Base-by-base conservation (phyloP, 2,888 invertebrate species). In the Synergus itoensis region DNA sequence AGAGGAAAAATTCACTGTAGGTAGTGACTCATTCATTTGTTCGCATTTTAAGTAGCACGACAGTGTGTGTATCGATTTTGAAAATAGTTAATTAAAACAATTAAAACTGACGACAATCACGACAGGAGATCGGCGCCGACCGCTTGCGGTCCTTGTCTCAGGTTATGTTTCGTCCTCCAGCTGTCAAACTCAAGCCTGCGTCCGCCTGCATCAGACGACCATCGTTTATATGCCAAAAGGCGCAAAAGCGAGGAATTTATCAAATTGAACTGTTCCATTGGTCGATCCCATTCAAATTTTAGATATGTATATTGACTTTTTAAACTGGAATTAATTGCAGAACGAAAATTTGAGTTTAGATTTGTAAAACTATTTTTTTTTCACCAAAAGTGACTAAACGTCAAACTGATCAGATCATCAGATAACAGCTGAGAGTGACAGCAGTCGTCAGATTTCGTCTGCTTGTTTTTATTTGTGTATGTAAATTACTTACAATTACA, bases 71-170 rank as follows among this genome's bases (percentile, higher is more conserved):
- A 80, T 79, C 77, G 82, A 81, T 81, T 81, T 79, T 64, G 79
- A 78, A 63, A 83, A 79, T 60, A 76, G 45, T 81, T 82, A 84
- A 84, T 82, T 84, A 84, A 81, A 78, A 77, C 36, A 82, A 84
- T 82, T 84, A 84, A 81, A 78, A 77, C n/a, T 76, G 75, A 79
- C 82, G 79, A 82, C 43, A 84, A 84, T 82, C 78, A 77, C 82
- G 81, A 75, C 80, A 79, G 81, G 80, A 82, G 81, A 81, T 81
- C 80, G 82, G 82, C 80, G 83, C 80, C 80, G 77, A 80, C 82
- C 78, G 57, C 5, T 69, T 77, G 18, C 48, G 9, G 28, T 48
- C 16, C 14, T 28, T 28, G 16, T 73, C 53, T 28, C n/a, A 73
- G 73, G 73, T 73, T 73, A 73, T 48, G 53, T 53, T 69, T n/a